Base-by-base conservation (phyloP, 2,113 vertebrate species). In the pig (Sus scrofa) region DNA sequence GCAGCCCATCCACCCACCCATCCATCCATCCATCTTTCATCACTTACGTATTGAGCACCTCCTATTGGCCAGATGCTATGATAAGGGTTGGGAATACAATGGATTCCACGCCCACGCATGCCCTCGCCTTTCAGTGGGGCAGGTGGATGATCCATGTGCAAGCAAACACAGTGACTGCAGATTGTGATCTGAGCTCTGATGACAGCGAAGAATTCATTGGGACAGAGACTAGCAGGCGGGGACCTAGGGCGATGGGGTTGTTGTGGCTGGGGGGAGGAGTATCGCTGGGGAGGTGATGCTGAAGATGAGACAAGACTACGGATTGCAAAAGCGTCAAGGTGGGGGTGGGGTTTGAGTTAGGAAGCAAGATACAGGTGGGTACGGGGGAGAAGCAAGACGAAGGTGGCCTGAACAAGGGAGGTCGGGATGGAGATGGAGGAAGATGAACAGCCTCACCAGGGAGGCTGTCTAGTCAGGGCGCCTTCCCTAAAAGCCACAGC, bases 31-130 rank as follows among this genome's bases (percentile, higher is more conserved):
- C 56, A 34, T 26, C 34, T n/a, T 13, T n/a, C 16, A 79, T 44
- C 32, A 15, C 1, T 56, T 24, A 22, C 0, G 1, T 20, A 62
- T 2, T 7, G 39, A 85, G 52, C 24, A 24, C 18, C 60, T 89
- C 86, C 52, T 26, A 9, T 0, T 12, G n/a, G 73, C 52, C 39
- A 89, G 78, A 39, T 0, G 4, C 71, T 67, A 2, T 14, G 86
- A 4, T 11, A 34, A 71, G 30, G 44, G 7, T 89, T 27, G n/a
- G 44, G 79, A 82, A 67, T 3, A 7, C 14, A 20, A 62, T 18
- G 86, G 56, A 8, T 30, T 14, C 73, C 20, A 4, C 0, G 0
- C 9, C 37, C 70, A 65, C 9, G 0, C 7, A 8, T 0, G 2
- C 9, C 37, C 16, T 65, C n/a, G 14, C 4, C 0, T 75, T 34